A percentile compares a stretch with the other conserved stretches of the same genome.
phyloP scores from a whole-genome alignment of 2,113 vertebrate species.

The Istiophorus platypterus region DNA sequence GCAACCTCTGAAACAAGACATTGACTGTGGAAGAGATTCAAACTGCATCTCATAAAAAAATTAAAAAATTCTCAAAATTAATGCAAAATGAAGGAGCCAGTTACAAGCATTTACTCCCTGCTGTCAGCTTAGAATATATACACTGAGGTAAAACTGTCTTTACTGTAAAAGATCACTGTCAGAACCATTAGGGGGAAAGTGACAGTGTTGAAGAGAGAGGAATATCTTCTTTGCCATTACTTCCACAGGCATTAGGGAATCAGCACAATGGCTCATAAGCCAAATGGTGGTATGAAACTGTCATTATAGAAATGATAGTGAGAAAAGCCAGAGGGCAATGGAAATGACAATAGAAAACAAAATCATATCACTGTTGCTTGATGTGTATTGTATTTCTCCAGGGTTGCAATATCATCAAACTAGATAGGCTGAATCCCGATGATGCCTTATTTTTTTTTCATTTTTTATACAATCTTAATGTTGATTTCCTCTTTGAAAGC shows the following conservation, averaged over 20 bases:
- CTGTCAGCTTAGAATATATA: constrained; percentile 23
- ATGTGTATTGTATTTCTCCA: constrained; percentile 56
- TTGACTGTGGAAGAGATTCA: constrained; percentile 23
- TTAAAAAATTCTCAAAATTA: constrained; percentile 19
- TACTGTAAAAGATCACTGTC: constrained; percentile 47
- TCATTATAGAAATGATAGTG: constrained; percentile 68
- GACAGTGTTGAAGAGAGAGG: constrained; percentile 51
- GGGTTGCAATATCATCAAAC: constrained; percentile 63
- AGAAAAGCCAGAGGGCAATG: constrained; percentile 60
- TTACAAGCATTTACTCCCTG: not conserved
- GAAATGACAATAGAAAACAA: constrained; percentile 57
- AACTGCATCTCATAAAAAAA: constrained; percentile 12
- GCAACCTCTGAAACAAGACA: constrained; percentile 4
- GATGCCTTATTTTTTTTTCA: constrained; percentile 60
- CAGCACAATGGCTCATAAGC: constrained; percentile 65
- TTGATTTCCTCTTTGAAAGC: constrained; percentile 36
- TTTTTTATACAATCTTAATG: constrained; percentile 57
- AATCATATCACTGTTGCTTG: constrained; percentile 42
- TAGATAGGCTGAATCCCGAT: constrained; percentile 8
- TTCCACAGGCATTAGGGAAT: constrained; percentile 66
- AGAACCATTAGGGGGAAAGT: constrained; percentile 29
- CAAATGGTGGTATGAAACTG: constrained; percentile 71
- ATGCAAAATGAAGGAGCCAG: constrained; percentile 26
- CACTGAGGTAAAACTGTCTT: constrained; percentile 36
- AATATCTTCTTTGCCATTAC: constrained; percentile 43